Conservation (phyloP, 30 jellyfish, hydroid and myxozoan species). For the Cassiopea xamachana region DNA sequence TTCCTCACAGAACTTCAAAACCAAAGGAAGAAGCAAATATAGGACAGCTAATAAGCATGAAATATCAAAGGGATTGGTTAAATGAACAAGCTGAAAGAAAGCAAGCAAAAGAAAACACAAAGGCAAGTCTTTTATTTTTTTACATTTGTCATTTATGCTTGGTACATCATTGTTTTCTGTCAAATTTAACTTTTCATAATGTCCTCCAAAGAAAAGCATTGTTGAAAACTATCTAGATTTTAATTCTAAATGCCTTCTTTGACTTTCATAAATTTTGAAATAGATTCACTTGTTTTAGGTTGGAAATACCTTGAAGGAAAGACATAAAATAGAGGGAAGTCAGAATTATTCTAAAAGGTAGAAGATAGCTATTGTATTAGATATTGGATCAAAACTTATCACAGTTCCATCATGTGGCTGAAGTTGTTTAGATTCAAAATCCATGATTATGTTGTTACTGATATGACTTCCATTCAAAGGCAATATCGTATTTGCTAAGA, state of each 20-base stretch:
- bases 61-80: conserved; percentile 12
- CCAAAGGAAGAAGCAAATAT: conserved; percentile 53
- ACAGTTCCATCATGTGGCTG: too few species aligned
- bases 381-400: too few species aligned
- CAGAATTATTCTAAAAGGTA: conserved; percentile 45
- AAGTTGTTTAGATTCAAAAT: too few species aligned
- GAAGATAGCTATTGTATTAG: background rate
- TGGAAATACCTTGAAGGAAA: conserved; percentile 6
- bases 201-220: background rate
- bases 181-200: too few species aligned
- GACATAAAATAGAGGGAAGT: conserved; percentile 23
- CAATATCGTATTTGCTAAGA: too few species aligned
- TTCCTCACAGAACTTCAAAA: background rate
- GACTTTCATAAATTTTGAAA: background rate
- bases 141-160: background rate
- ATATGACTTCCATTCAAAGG: too few species aligned
- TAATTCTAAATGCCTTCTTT: background rate
- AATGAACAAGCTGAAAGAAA: background rate
- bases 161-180: background rate
- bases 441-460: too few species aligned
- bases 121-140: background rate
- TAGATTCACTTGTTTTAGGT: background rate
- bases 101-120: background rate
- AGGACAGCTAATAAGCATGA: conserved; percentile 77
- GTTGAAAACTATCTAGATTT: background rate